Evolutionary conservation across 2,888 invertebrate genomes (phyloP).

Genomic region (Thereva unica): DNA sequence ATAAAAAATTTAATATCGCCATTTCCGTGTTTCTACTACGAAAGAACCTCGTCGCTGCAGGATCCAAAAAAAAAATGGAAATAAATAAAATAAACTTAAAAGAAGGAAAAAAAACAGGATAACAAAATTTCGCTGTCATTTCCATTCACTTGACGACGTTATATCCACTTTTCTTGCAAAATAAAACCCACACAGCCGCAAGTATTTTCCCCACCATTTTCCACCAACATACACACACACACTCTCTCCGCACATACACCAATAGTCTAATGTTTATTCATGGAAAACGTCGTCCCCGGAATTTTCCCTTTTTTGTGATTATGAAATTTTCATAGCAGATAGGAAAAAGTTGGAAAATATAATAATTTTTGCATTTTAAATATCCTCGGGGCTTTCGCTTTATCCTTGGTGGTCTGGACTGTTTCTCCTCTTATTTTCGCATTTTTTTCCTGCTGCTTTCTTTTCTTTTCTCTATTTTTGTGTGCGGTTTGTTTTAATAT

Average conservation of each 20-base stretch:
- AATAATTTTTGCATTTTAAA: slow-evolving; percentile 48
- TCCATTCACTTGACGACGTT: slow-evolving; percentile 19
- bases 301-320: slow-evolving; percentile 34
- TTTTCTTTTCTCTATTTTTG: no score
- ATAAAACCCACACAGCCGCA: not conserved
- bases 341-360: slow-evolving; percentile 43
- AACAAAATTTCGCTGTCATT: slow-evolving; percentile 32
- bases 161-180: slow-evolving; percentile 8
- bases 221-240: not conserved
- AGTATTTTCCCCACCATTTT: no score
- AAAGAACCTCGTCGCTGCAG: not conserved
- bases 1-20: slow-evolving; percentile 37
- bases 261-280: slow-evolving; percentile 38
- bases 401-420: slow-evolving; percentile 39
- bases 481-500: no score
- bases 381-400: slow-evolving; percentile 47
- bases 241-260: not conserved
- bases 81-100: slow-evolving; percentile 9
- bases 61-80: no score
- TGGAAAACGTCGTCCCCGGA: slow-evolving; percentile 39
- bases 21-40: slow-evolving; percentile 16
- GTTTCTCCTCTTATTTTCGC: slow-evolving; percentile 21
- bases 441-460: not conserved
- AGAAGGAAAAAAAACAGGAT: slow-evolving; percentile 16
- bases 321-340: slow-evolving; percentile 41